Percentiles rank a stretch among this genome's conserved stretches.
Evolutionary conservation across 1,140 invertebrate genomes (phyloP).

Genomic region (Penaeus vannamei): DNA sequence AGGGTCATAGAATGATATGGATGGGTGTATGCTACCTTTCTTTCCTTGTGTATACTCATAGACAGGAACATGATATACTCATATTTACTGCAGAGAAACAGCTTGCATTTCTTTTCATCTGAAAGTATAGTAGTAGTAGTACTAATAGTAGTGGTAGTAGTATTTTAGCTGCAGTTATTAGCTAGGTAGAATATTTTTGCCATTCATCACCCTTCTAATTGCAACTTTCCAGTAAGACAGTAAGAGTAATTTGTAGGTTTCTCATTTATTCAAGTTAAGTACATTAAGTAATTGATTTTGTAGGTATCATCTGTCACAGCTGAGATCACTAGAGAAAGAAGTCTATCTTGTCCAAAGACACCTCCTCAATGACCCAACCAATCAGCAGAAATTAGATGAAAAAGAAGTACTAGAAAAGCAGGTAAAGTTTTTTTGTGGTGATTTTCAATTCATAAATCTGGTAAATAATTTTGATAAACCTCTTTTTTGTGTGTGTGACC

Average conservation of each 20-base stretch:
- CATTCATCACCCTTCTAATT: too few relatives aligned
- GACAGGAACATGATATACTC: too few relatives aligned
- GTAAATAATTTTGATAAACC: conserved; percentile 5
- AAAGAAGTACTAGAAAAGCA: conserved; percentile 81
- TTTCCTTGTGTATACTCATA: too few relatives aligned
- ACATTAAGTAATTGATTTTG: conserved; percentile 46
- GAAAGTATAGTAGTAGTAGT: too few relatives aligned
- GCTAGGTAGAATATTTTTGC: too few relatives aligned
- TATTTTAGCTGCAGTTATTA: too few relatives aligned
- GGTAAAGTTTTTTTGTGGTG: conserved; percentile 70
- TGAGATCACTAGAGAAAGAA: conserved; percentile 89
- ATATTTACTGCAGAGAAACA: too few relatives aligned
- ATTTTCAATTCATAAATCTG: neutral
- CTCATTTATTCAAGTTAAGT: conserved; percentile 13
- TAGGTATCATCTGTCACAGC: conserved; percentile 80
- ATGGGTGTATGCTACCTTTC: too few relatives aligned
- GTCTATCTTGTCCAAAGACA: conserved; percentile 90
- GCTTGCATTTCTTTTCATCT: too few relatives aligned
- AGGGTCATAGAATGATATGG: too few relatives aligned
- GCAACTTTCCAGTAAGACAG: too few relatives aligned
- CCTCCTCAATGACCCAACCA: conserved; percentile 80
- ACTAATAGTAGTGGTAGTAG: too few relatives aligned
- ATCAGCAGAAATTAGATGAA: conserved; percentile 75
- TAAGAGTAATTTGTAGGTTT: neutral
- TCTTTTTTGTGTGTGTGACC: conserved; percentile 42